phyloP scores from a whole-genome alignment of 1,140 invertebrate species.

The Chelonus insularis region DNA sequence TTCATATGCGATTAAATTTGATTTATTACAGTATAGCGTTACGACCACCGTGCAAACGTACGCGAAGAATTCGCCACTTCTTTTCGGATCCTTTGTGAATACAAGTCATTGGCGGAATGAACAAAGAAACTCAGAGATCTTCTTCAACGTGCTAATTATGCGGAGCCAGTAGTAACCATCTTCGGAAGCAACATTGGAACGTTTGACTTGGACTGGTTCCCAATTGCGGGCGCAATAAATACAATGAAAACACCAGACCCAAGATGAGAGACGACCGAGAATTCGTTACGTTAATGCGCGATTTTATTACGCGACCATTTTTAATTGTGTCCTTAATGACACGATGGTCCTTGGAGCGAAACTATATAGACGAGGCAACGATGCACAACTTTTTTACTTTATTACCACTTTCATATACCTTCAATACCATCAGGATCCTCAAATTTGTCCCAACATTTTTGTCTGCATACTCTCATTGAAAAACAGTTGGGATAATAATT shows the following conservation, averaged over 20 bases:
- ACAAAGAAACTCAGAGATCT: slow-evolving; percentile 13
- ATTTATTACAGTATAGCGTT: slow-evolving; percentile 41
- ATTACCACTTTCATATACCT: not conserved
- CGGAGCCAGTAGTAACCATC: slow-evolving; percentile 15
- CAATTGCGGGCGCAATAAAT: slow-evolving; percentile 55
- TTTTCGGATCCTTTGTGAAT: slow-evolving; percentile 13
- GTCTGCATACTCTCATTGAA: too few species aligned
- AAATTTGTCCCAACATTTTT: not conserved
- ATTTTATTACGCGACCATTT: slow-evolving; percentile 57
- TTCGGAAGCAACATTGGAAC: slow-evolving; percentile 36
- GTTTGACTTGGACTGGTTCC: slow-evolving; percentile 55
- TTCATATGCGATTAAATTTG: slow-evolving; percentile 41
- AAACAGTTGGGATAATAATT: too few species aligned
- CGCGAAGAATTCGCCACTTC: not conserved
- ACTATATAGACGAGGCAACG: not conserved
- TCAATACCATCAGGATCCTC: not conserved
- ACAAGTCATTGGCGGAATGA: not conserved
- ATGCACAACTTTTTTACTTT: not conserved
- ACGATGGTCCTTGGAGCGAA: slow-evolving; percentile 26
- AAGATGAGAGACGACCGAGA: slow-evolving; percentile 43
- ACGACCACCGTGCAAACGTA: not conserved
- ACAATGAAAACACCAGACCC: slow-evolving; percentile 39
- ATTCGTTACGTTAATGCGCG: slow-evolving; percentile 55
- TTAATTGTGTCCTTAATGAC: slow-evolving; percentile 57
- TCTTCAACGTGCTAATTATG: slow-evolving; percentile 55